A percentile compares a stretch with the other conserved stretches of the same genome.
These are phyloP conservation scores for Acanthosoma haemorrhoidale DNA, from an alignment of 2,888 invertebrate genomes.

Conservation along the genomic window DNA sequence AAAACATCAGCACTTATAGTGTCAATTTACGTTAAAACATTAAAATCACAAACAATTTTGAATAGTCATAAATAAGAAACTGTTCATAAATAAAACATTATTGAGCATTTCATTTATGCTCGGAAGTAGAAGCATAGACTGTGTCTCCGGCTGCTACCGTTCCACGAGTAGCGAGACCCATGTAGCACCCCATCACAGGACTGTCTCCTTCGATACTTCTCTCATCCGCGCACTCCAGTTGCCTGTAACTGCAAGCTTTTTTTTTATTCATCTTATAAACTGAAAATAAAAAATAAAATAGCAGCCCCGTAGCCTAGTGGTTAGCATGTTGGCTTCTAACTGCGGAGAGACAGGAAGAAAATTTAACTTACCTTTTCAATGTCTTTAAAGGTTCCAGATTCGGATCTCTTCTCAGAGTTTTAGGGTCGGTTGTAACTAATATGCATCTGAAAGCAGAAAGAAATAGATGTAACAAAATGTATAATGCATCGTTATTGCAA, in stretches of 20 bases:
- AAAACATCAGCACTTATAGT: too few relatives aligned
- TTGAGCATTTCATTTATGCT: neutral
- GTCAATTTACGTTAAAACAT: neutral
- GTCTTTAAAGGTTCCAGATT: conserved; percentile 61
- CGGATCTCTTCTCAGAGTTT: conserved; percentile 56
- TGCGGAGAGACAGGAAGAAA: too few relatives aligned
- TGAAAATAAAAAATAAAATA: neutral
- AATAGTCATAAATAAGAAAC: neutral
- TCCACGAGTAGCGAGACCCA: conserved; percentile 50
- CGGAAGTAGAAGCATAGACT: conserved; percentile 46
- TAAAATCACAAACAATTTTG: neutral
- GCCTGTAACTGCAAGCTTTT: conserved; percentile 49
- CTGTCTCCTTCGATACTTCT: conserved; percentile 45
- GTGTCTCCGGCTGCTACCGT: conserved; percentile 50
- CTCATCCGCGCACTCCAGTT: conserved; percentile 45
- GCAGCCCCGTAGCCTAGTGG: too few relatives aligned
- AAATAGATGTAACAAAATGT: conserved; percentile 26
- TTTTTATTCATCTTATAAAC: neutral
- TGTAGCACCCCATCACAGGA: conserved; percentile 53
- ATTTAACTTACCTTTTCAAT: conserved; percentile 58
- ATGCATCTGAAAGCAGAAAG: conserved; percentile 54
- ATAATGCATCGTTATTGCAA: neutral
- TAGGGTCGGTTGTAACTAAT: conserved; percentile 64
- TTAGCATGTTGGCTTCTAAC: too few relatives aligned
- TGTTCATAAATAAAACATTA: neutral